Evolutionary conservation across 2,797 vertebrate species (phyloP), one percentile per base, ranked within the genome.

Genomic region (Setipinna tenuifilis): DNA sequence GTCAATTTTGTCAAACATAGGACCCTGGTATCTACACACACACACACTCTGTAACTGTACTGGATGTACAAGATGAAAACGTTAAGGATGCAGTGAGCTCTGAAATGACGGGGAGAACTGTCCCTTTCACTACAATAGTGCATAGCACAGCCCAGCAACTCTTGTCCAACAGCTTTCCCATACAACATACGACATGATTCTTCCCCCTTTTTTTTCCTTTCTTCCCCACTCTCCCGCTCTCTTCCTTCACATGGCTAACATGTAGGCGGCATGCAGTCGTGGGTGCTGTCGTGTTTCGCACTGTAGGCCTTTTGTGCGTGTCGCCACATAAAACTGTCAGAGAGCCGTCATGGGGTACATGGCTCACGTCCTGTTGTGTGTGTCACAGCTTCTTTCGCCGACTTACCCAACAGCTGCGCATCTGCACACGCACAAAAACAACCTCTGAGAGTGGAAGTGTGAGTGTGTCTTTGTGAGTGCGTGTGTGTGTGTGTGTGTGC

Each of bases 361-460:
- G 58, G 6, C 50, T 82, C 75, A 62, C 21, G 28, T 84, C 83
- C 87, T 86, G 87, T 50, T 82, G 80, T 85, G 57, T 85, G 57
- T 82, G 83, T 71, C 16, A 16, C 35, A 6, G 17, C 44, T 82
- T 7, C 57, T 31, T n/a, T 83, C 19, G 4, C 62, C 81, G 25
- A 54, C 85, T 86, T 25, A 14, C 21, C 50, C 71, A 31, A 44
- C 82, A 85, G 84, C 84, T 85, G 86, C 83, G 82, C 86, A 61
- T 86, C 71, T 82, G 83, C 31, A 82, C 17, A 2, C 19, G 54
- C 6, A 21, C 25, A 61, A 41, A 83, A 25, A 41, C 57, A 61
- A 58, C 35, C 58, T 44, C 82, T n/a, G 50, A 16, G 28, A 23
- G 44, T 35, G 11, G 28, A 65, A 31, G 21, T 62, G 12, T 6